Percentiles rank a stretch among this genome's conserved stretches.
These are phyloP conservation scores for Noctua comes DNA, from an alignment of 2,888 invertebrate species.

Conservation along the genomic window DNA sequence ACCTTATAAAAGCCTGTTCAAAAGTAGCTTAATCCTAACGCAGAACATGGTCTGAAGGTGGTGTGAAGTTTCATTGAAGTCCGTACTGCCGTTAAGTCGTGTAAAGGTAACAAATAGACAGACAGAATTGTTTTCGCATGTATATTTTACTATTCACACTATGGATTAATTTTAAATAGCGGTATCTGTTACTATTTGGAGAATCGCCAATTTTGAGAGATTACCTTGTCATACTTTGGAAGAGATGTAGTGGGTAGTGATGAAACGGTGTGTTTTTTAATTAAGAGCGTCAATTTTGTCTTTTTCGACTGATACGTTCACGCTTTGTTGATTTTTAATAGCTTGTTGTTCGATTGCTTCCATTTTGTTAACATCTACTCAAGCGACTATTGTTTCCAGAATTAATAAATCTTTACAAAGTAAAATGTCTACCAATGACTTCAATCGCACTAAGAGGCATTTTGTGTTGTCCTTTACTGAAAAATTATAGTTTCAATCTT, in stretches of 20 bases:
- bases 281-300: not conserved
- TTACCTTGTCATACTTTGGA: conserved; percentile 4
- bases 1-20: no score
- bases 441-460: no score
- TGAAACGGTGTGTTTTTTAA: not conserved
- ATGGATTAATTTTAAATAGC: conserved; percentile 27
- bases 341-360: not conserved
- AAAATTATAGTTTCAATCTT: not conserved
- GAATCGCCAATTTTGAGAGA: conserved; percentile 6
- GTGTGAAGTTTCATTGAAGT: not conserved
- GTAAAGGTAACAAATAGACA: not conserved
- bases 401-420: not conserved
- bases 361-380: not conserved
- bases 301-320: not conserved
- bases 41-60: no score
- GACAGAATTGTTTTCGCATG: not conserved
- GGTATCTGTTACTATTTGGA: conserved; percentile 24
- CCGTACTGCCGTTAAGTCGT: not conserved
- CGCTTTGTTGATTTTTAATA: not conserved
- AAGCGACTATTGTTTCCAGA: not conserved
- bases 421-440: not conserved
- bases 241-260: not conserved
- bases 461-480: not conserved
- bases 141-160: not conserved
- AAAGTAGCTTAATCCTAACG: no score